Conservation (phyloP, 2,113 vertebrate species). For the Prinia subflava region DNA sequence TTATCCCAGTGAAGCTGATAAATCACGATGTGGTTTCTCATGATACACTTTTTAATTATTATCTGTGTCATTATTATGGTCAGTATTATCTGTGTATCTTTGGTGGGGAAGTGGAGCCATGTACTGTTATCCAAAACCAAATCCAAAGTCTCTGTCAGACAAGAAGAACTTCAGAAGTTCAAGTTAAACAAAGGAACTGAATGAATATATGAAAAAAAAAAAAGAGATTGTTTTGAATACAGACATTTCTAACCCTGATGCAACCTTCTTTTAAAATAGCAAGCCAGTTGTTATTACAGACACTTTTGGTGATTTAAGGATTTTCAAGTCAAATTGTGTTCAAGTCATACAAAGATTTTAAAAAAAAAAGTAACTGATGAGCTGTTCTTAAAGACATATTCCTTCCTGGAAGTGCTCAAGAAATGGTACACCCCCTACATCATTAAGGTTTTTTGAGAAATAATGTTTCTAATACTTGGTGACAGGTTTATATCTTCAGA, state of each 20-base stretch:
- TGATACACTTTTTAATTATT: not conserved
- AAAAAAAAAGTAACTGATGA: not conserved
- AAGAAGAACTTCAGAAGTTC: not conserved
- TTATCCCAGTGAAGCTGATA: not conserved
- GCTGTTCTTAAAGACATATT: not conserved
- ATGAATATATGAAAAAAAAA: not conserved
- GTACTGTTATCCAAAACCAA: not conserved
- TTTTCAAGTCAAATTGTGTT: not conserved
- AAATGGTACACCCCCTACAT: not conserved
- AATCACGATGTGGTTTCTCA: not conserved
- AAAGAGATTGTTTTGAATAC: not conserved
- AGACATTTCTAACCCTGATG: not conserved
- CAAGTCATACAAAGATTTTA: not conserved
- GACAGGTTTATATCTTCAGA: constrained; percentile 44
- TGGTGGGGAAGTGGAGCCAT: not conserved
- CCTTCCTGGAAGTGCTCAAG: not conserved
- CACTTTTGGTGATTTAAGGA: not conserved
- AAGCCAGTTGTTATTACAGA: not conserved
- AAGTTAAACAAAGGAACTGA: not conserved
- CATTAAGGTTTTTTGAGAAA: not conserved
- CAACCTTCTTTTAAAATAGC: not conserved
- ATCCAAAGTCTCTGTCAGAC: not conserved
- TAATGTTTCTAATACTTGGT: not conserved
- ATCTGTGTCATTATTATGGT: too few relatives aligned
- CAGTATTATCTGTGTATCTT: not conserved